Evolutionary conservation across 2,888 invertebrate genomes (phyloP).

Genomic region (Drosophila longiperda): DNA sequence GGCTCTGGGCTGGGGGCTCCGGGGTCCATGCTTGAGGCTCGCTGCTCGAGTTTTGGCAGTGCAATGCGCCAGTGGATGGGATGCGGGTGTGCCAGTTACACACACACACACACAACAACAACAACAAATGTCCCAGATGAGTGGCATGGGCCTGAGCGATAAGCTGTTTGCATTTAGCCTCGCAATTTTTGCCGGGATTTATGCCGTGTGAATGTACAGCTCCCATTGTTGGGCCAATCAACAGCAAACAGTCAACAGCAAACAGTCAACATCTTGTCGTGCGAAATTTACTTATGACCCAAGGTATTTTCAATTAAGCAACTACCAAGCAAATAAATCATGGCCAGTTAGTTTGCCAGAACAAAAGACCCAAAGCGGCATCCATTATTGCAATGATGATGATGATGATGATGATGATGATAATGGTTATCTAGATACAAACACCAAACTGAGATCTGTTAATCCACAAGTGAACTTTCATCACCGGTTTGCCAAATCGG

Average conservation of each 20-base stretch:
- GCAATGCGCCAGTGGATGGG: background rate
- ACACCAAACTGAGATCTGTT: constrained; percentile 16
- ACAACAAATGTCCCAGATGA: constrained; percentile 30
- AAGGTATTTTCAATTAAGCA: constrained; percentile 66
- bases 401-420: constrained; percentile 2
- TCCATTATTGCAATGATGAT: constrained; percentile 4
- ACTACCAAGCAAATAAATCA: constrained; percentile 46
- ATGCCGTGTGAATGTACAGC: constrained; percentile 61
- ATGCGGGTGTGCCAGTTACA: constrained; percentile 15
- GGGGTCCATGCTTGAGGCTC: background rate
- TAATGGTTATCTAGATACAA: constrained; percentile 4
- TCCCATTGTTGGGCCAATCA: constrained; percentile 59
- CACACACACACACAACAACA: background rate
- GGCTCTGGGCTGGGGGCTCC: background rate
- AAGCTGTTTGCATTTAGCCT: constrained; percentile 56
- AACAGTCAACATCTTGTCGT: constrained; percentile 32
- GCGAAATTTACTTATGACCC: constrained; percentile 55
- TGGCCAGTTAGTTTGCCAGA: constrained; percentile 40
- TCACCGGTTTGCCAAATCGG: constrained; percentile 41
- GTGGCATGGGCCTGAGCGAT: constrained; percentile 45
- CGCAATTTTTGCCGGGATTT: constrained; percentile 57
- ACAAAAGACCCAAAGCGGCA: constrained; percentile 22
- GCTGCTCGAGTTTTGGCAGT: background rate
- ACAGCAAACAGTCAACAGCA: constrained; percentile 6
- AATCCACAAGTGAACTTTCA: constrained; percentile 52